phyloP scores from a whole-genome alignment of 2,797 vertebrate genomes.

The Chelon auratus region DNA sequence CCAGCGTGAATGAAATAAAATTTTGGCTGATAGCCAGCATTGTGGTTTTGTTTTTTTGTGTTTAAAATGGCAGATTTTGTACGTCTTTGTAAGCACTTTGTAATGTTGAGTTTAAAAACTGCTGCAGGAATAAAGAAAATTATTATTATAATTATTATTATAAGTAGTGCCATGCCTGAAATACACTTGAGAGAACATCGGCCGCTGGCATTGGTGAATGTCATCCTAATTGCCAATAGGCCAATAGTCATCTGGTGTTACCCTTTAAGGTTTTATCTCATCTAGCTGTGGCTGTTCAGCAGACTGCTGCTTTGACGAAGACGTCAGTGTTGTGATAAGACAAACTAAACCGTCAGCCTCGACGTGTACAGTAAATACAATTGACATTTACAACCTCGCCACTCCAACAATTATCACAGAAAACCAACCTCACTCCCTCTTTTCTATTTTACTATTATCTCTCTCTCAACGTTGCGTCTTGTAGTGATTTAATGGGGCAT shows the following conservation, averaged over 20 bases:
- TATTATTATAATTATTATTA: too few species aligned
- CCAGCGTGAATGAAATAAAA: too few species aligned
- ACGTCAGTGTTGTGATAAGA: constrained; percentile 18
- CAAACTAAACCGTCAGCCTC: constrained; percentile 32
- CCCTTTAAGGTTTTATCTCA: not conserved
- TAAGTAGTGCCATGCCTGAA: too few species aligned
- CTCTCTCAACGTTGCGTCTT: constrained; percentile 17
- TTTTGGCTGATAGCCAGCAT: too few species aligned
- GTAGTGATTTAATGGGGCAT: constrained; percentile 64
- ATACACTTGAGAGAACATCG: too few species aligned
- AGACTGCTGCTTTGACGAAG: constrained; percentile 5
- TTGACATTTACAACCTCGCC: constrained; percentile 71
- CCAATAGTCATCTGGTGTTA: not conserved
- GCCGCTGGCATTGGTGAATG: too few species aligned
- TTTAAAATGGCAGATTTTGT: too few species aligned
- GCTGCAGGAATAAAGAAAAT: too few species aligned
- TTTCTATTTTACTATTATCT: constrained; percentile 42
- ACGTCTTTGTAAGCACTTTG: too few species aligned
- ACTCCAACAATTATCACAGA: constrained; percentile 51
- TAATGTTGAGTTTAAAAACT: too few species aligned
- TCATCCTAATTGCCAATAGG: too few species aligned
- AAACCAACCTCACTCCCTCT: constrained; percentile 50
- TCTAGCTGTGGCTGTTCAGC: constrained; percentile 6
- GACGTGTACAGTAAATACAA: constrained; percentile 38
- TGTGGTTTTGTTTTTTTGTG: too few species aligned